Evolutionary conservation across 2,888 invertebrate genomes (phyloP), one percentile per base, ranked within the genome.

Genomic region (Lepeophtheirus nordmannii): DNA sequence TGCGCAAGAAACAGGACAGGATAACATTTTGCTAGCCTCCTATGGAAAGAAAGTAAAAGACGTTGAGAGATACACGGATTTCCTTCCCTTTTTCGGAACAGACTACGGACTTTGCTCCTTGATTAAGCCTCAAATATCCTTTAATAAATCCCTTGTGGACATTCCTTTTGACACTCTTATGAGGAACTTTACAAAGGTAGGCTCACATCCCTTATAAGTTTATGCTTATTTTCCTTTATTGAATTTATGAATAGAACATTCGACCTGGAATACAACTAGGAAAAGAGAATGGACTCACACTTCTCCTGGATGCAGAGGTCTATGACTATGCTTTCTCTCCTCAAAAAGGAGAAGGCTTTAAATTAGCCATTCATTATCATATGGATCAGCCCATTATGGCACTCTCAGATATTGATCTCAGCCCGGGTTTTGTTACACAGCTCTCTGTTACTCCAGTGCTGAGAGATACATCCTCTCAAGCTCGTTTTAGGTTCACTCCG

Each of bases 361-460:
- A 62, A 23, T 17, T 62, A 14, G 62, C 62, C 41, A 62, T 62
- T 39, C 62, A 62, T 41, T 62, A 37, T 12, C 62, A 62, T 23
- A 38, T 62, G 39, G 62, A 62, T 9, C 62, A 62, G 40, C 62
- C 62, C 39, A 62, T 62, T 12, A 62, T 62, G 62, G 62, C 62
- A n/a, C 20, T 62, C 10, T 38, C 38, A 8, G 62, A 62, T 23
- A 62, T 62, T 20, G 62, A 62, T 17, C 41, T 62, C 10, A 62
- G 62, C 40, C 62, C 62, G 1, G 62, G 62, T 11, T 62, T 62
- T 17, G 62, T 62, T 14, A 62, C 62, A 10, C 62, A 62, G 40
- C 62, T 62, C 20, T 62, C 62, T 11, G 62, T 62, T 17, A 62
- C 62, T 9, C 62, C 62, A 10, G 23, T 40, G 8, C 40, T 62